phyloP scores from a whole-genome alignment of 2,888 invertebrate genomes.

The Lasioglossum leucozonium region DNA sequence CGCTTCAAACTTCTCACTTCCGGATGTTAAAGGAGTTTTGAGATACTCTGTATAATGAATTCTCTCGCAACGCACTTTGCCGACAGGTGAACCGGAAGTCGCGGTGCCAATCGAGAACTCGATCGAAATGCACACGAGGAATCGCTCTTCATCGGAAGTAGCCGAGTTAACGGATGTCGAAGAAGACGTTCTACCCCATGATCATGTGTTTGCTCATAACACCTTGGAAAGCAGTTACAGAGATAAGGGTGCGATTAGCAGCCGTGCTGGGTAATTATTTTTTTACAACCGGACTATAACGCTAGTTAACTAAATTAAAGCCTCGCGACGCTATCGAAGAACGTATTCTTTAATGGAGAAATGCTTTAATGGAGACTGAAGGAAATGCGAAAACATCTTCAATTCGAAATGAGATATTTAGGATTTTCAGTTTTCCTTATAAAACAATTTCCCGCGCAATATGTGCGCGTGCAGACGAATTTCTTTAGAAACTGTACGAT shows the following conservation, averaged over 20 bases:
- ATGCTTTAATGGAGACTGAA: not conserved
- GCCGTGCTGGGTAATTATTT: constrained; percentile 33
- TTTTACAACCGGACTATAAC: not conserved
- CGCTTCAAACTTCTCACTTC: too few species aligned
- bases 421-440: not conserved
- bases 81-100: constrained; percentile 28
- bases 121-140: constrained; percentile 53
- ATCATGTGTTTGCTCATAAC: constrained; percentile 48
- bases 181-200: constrained; percentile 73
- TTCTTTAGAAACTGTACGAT: not conserved
- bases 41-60: not conserved
- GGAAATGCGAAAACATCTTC: not conserved
- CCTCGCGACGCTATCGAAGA: not conserved
- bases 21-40: too few species aligned
- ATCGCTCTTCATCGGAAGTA: constrained; percentile 77
- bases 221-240: constrained; percentile 22
- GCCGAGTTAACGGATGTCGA: constrained; percentile 75
- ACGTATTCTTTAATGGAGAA: too few species aligned
- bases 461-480: not conserved
- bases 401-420: not conserved
- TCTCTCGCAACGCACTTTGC: not conserved
- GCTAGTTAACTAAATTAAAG: too few species aligned
- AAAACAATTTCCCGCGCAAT: not conserved
- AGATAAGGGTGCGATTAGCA: constrained; percentile 15
- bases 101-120: constrained; percentile 29